A percentile compares a stretch with the other conserved stretches of the same genome.
Evolutionary conservation across 2,113 vertebrate species (phyloP).

Genomic region (Calidris pugnax): DNA sequence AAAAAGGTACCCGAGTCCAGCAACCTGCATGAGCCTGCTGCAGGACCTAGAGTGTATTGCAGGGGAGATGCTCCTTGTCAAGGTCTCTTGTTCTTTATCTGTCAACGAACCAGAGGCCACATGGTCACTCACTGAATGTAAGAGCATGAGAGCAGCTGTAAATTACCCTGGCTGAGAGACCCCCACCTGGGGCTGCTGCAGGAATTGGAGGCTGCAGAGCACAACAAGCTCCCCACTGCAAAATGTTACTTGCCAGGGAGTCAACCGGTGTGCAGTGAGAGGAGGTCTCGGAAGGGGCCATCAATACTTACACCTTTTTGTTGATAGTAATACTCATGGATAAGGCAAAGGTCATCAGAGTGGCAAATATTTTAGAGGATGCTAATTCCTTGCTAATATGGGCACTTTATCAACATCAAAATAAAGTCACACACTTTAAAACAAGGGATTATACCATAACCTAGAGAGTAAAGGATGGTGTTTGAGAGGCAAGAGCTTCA

Average conservation of each 20-base stretch:
- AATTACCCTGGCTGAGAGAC: background rate
- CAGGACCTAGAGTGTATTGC: background rate
- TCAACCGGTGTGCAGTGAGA: background rate
- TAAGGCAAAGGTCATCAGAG: background rate
- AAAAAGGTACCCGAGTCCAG: background rate
- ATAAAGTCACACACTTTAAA: background rate
- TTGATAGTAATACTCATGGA: no score
- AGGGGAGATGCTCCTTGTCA: background rate
- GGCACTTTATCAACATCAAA: background rate
- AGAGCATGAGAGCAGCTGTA: background rate
- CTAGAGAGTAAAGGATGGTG: background rate
- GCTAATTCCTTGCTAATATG: background rate
- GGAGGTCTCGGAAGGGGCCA: background rate
- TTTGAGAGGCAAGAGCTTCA: background rate
- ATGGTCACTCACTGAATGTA: background rate
- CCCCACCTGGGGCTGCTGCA: background rate
- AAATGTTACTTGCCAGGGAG: accelerated
- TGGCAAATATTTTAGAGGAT: background rate
- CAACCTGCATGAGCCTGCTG: background rate
- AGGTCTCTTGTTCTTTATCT: background rate
- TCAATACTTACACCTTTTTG: background rate
- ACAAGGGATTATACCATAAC: background rate
- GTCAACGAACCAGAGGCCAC: no score
- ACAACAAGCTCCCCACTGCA: accelerated
- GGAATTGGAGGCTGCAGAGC: background rate